A percentile compares a stretch with the other conserved stretches of the same genome.
Evolutionary conservation across 2,888 invertebrate genomes (phyloP).

Genomic region (Euclidia mi): DNA sequence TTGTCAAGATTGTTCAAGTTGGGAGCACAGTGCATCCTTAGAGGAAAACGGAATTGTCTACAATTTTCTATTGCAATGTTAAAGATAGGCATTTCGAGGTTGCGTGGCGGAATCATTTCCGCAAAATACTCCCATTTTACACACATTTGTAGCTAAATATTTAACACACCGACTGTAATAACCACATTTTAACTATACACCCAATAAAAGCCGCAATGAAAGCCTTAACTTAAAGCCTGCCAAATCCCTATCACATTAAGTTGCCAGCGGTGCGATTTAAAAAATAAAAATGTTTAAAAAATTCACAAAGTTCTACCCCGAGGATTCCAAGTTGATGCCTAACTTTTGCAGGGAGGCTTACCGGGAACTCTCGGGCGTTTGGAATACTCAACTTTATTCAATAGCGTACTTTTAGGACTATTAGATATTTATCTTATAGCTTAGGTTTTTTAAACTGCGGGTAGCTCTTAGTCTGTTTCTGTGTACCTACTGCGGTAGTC

Average conservation of each 20-base stretch:
- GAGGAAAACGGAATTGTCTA: too few relatives aligned
- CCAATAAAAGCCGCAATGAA: constrained; percentile 21
- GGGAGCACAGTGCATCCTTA: too few relatives aligned
- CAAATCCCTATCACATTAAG: constrained; percentile 61
- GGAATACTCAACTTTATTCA: constrained; percentile 71
- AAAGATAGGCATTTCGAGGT: too few relatives aligned
- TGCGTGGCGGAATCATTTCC: too few relatives aligned
- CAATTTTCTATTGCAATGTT: too few relatives aligned
- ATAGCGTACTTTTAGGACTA: constrained; percentile 67
- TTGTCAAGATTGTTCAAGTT: too few relatives aligned
- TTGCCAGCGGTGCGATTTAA: constrained; percentile 67
- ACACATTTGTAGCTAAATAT: too few relatives aligned
- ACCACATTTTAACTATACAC: not conserved
- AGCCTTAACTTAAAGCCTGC: constrained; percentile 46
- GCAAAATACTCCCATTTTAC: too few relatives aligned
- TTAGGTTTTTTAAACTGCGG: constrained; percentile 1
- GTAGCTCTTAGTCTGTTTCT: too few relatives aligned
- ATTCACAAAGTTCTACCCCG: constrained; percentile 71
- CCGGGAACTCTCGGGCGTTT: constrained; percentile 66
- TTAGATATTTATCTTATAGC: constrained; percentile 52
- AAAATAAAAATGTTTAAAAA: constrained; percentile 78
- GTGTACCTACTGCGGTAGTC: too few relatives aligned
- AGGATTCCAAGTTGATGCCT: constrained; percentile 67
- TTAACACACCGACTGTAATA: not conserved
- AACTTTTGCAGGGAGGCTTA: constrained; percentile 76